Evolutionary conservation across 1,140 invertebrate species (phyloP), one percentile per base, ranked within the genome.

Genomic region (Spodoptera frugiperda): DNA sequence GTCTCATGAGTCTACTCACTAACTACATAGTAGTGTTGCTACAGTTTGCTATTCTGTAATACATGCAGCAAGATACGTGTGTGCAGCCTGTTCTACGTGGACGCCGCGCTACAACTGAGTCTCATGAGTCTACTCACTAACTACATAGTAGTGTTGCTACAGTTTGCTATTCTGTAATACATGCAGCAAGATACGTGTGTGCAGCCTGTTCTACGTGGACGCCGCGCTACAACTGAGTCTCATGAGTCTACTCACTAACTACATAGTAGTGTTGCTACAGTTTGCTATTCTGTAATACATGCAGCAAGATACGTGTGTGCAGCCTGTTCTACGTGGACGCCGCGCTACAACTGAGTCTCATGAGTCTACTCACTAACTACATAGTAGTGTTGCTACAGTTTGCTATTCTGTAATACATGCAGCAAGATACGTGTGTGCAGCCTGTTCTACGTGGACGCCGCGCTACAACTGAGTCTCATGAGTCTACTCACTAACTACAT

Each of bases 141-240:
- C 10, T 65, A 65, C 15, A 48, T 17, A 9, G 11, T 65, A 19
- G 39, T 65, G 2, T 46, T 65, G 17, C 17, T 65, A 15, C 61
- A 65, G n/a, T 65, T 65, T 65, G 44, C 61, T 48, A 25, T 30
- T 39, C 10, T 49, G 48, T 49, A 49, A 49, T 49, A n/a, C 12
- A n/a, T 49, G 12, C 48, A 39, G 15, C 12, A 59, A 59, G 57
- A 33, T 39, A n/a, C 33, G 57, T 59, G 14, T n/a, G 3, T 59
- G 25, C n/a, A n/a, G 30, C n/a, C 2, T 59, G 14, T 59, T 59
- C 57, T 5, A 59, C 30, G 30, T 59, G 2, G 57, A 59, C 15
- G 25, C 17, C 8, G 8, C 5, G n/a, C 15, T 53, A 53, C 49
- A 6, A 3, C 6, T 53, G 17, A 4, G 15, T 17, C 15, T 53